Evolutionary conservation across 2,888 invertebrate genomes (phyloP).

Genomic region (Pasiphila rectangulata): DNA sequence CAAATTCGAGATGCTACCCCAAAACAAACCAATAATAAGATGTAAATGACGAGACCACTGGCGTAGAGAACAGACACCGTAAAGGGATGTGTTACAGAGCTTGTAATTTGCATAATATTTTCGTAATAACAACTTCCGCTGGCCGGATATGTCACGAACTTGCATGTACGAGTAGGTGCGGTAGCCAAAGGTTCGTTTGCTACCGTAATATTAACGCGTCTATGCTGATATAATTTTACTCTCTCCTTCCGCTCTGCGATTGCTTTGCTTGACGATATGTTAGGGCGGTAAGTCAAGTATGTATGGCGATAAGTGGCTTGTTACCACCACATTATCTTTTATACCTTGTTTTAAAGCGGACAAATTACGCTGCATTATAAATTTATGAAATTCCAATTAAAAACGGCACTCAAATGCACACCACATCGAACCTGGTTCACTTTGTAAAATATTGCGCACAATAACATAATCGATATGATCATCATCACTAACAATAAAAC

Average conservation of each 20-base stretch:
- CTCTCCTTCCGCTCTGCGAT: conserved; percentile 13
- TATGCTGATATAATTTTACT: conserved; percentile 27
- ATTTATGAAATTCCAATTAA: conserved; percentile 1
- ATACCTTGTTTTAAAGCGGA: conserved; percentile 57
- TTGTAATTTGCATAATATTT: conserved; percentile 73
- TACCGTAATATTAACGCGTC: conserved; percentile 29
- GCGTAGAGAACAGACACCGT: conserved; percentile 58
- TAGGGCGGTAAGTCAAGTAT: too few species aligned
- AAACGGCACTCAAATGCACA: background rate
- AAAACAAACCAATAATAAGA: conserved; percentile 71
- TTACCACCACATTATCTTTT: conserved; percentile 54
- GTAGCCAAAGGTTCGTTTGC: conserved; percentile 39
- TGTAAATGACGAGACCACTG: conserved; percentile 69
- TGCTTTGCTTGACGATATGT: conserved; percentile 1
- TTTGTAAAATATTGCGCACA: background rate
- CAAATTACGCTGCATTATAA: conserved; percentile 58
- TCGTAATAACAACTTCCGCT: conserved; percentile 75
- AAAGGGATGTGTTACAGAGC: conserved; percentile 60
- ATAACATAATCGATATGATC: background rate
- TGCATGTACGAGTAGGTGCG: conserved; percentile 44
- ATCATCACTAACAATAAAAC: conserved; percentile 15
- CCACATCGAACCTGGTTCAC: background rate
- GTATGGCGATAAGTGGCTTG: conserved; percentile 54
- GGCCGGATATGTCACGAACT: conserved; percentile 59
- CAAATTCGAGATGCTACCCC: conserved; percentile 71